These are phyloP conservation scores for Hemicordylus capensis DNA, from an alignment of 2,113 vertebrate species.

Conservation along the genomic window DNA sequence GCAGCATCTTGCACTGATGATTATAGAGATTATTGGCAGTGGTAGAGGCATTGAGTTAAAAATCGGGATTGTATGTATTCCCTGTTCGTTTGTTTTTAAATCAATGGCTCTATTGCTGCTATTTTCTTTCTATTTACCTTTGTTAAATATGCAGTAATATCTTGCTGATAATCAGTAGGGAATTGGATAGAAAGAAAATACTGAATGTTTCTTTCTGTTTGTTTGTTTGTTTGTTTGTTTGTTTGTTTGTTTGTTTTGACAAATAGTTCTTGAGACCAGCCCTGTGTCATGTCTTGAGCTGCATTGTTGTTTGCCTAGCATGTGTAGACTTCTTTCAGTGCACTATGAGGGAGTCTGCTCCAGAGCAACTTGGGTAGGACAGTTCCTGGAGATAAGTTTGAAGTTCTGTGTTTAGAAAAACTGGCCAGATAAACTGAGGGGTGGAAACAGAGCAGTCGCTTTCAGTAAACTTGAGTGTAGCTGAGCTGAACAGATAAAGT, in stretches of 20 bases:
- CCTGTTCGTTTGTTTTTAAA: too few species aligned
- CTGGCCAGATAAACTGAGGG: rapidly evolving
- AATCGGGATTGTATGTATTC: too few species aligned
- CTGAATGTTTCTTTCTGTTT: background rate
- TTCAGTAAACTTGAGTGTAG: background rate
- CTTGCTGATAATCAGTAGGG: background rate
- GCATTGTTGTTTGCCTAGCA: too few species aligned
- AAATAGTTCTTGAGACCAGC: background rate
- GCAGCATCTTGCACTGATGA: too few species aligned
- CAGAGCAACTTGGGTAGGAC: background rate
- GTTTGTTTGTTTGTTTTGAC: background rate
- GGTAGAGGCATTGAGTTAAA: too few species aligned
- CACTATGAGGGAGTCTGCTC: background rate
- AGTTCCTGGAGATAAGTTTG: background rate
- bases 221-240: too few species aligned
- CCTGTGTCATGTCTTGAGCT: background rate
- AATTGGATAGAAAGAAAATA: background rate
- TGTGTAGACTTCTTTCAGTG: background rate
- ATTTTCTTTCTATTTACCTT: background rate
- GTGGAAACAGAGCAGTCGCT: background rate
- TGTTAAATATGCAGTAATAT: background rate
- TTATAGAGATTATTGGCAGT: too few species aligned
- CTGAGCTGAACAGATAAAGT: background rate
- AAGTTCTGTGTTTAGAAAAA: rapidly evolving
- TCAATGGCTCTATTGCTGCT: background rate